Conservation (phyloP, 2,797 vertebrate genomes). For the Intellagama lesueurii region DNA sequence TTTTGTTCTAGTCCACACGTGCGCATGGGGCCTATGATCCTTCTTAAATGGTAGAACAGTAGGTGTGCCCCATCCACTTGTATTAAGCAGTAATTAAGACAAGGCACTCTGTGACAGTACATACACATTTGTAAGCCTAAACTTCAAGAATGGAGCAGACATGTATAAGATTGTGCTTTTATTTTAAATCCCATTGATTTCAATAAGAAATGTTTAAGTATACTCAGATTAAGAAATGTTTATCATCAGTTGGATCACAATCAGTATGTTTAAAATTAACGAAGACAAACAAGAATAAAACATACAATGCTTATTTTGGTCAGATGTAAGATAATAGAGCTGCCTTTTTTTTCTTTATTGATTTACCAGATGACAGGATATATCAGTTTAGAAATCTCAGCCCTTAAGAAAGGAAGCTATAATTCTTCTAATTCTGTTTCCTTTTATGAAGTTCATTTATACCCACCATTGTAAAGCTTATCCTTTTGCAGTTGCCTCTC, state of each 20-base stretch:
- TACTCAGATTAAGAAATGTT: not conserved
- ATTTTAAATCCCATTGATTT: not conserved
- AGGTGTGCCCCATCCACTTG: no score
- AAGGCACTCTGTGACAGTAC: not conserved
- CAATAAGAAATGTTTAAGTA: not conserved
- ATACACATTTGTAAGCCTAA: not conserved
- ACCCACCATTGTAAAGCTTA: slow-evolving; percentile 8
- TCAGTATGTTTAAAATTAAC: not conserved
- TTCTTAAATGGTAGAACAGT: not conserved
- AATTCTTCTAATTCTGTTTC: slow-evolving; percentile 45
- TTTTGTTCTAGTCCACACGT: not conserved
- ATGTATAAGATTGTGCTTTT: not conserved
- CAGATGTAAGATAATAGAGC: slow-evolving; percentile 9
- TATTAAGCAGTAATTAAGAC: not conserved
- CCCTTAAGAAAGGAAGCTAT: slow-evolving; percentile 49
- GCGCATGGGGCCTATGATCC: not conserved
- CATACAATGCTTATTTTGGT: slow-evolving; percentile 27
- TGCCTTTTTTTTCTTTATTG: slow-evolving; percentile 30
- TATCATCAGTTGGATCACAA: slow-evolving; percentile 1
- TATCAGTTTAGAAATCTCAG: slow-evolving; percentile 40
- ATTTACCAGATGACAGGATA: slow-evolving; percentile 48
- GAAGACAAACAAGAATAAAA: slow-evolving; percentile 5
- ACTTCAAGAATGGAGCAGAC: not conserved
- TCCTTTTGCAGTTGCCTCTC: slow-evolving; percentile 21
- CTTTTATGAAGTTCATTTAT: slow-evolving; percentile 13